A percentile compares a stretch with the other conserved stretches of the same genome.
Conservation (phyloP, 2,113 vertebrate species). For the Anas platyrhynchos region DNA sequence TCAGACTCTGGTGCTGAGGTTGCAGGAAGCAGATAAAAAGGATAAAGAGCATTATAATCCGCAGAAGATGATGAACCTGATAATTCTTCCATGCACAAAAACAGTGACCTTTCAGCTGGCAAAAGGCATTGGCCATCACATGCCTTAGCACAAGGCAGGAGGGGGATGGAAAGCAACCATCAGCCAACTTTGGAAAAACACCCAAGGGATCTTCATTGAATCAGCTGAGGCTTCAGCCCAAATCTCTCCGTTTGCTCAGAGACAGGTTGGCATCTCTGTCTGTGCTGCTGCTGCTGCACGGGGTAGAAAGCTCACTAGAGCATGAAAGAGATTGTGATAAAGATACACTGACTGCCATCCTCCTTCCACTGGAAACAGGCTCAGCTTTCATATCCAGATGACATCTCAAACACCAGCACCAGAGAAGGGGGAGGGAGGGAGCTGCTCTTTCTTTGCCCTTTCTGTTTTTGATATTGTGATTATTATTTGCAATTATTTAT, state of each 20-base stretch:
- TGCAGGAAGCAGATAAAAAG: slow-evolving; percentile 6
- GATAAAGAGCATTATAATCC: neutral
- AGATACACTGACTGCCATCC: slow-evolving; percentile 63
- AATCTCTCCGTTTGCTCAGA: neutral
- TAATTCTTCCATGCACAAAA: slow-evolving; percentile 5
- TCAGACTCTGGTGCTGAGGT: neutral
- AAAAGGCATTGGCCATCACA: neutral
- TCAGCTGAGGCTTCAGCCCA: slow-evolving; percentile 6
- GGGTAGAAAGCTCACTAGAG: slow-evolving; percentile 44
- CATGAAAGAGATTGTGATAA: slow-evolving; percentile 70
- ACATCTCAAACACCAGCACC: slow-evolving; percentile 37
- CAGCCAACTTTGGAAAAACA: slow-evolving; percentile 23
- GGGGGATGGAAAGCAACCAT: neutral
- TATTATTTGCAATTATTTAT: slow-evolving; percentile 38
- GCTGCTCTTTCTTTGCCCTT: neutral
- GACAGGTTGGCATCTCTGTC: slow-evolving; percentile 56
- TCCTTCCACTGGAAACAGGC: slow-evolving; percentile 28
- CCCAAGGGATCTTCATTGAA: neutral
- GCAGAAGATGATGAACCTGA: neutral
- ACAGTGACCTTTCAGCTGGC: slow-evolving; percentile 15
- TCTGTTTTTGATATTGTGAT: neutral
- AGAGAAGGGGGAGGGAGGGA: neutral
- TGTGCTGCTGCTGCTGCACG: neutral
- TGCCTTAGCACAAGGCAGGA: neutral
- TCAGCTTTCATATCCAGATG: neutral